Conservation (phyloP, 2,797 vertebrate genomes). For the Poecilia velifera region DNA sequence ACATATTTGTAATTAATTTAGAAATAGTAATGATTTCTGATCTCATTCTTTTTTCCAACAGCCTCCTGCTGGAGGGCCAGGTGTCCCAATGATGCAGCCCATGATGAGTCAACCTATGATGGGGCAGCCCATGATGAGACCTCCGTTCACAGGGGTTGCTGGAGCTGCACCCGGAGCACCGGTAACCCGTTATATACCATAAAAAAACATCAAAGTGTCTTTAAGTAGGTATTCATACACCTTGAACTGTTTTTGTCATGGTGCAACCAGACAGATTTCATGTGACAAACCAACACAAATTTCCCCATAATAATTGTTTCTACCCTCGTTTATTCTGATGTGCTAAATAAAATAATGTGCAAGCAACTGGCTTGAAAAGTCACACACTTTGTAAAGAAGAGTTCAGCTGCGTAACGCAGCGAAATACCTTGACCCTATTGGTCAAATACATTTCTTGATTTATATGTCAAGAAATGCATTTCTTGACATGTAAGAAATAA, state of each 20-base stretch:
- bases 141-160: constrained; percentile 85
- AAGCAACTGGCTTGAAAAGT: not conserved
- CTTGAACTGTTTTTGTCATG: not conserved
- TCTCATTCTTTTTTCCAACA: constrained; percentile 47
- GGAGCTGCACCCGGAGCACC: constrained; percentile 84
- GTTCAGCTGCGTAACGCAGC: not conserved
- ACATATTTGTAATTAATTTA: not conserved
- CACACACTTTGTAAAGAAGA: not conserved
- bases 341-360: not conserved
- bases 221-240: not conserved
- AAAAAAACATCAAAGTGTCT: not conserved
- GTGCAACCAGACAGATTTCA: not conserved
- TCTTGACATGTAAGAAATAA: too few relatives aligned
- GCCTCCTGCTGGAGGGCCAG: constrained; percentile 87
- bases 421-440: not conserved
- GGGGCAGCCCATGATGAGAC: constrained; percentile 94
- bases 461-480: not conserved
- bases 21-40: not conserved
- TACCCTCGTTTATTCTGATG: not conserved
- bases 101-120: constrained; percentile 91
- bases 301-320: not conserved
- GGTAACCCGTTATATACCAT: constrained; percentile 71
- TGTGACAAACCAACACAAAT: not conserved
- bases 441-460: not conserved
- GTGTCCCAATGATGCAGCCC: constrained; percentile 91